A percentile compares a stretch with the other conserved stretches of the same genome.
phyloP scores from a whole-genome alignment of 2,113 vertebrate species.

The Gasterosteus nipponicus region DNA sequence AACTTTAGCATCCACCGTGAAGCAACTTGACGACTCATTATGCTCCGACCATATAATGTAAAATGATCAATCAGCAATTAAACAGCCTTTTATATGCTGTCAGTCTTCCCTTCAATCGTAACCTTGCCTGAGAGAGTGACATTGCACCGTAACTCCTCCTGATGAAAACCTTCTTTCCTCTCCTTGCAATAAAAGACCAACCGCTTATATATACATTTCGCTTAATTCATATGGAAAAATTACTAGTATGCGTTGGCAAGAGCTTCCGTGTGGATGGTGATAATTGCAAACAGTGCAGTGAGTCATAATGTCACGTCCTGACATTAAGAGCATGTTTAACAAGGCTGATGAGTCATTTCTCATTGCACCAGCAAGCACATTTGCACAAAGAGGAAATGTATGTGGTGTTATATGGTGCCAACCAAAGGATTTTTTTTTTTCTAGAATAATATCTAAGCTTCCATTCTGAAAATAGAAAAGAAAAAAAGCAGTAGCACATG shows the following conservation, averaged over 20 bases:
- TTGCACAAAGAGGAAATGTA: background rate
- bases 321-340: slow-evolving; percentile 43
- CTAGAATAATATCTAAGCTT: background rate
- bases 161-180: slow-evolving; percentile 33
- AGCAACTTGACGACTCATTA: slow-evolving; percentile 54
- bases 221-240: slow-evolving; percentile 22
- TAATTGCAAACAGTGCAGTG: slow-evolving; percentile 37
- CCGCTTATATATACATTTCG: slow-evolving; percentile 15
- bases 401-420: background rate
- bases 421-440: background rate
- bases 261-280: slow-evolving; percentile 17
- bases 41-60: slow-evolving; percentile 49
- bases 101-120: slow-evolving; percentile 59
- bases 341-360: slow-evolving; percentile 43
- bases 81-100: slow-evolving; percentile 72
- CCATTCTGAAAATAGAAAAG: too few relatives aligned
- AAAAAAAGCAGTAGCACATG: background rate
- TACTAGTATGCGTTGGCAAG: slow-evolving; percentile 18
- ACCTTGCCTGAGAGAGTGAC: slow-evolving; percentile 65
- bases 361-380: background rate
- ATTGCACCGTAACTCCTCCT: slow-evolving; percentile 37
- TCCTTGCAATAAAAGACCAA: slow-evolving; percentile 23
- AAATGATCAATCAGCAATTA: slow-evolving; percentile 76
- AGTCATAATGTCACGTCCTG: slow-evolving; percentile 47
- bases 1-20: slow-evolving; percentile 12